Evolutionary conservation across 2,888 invertebrate genomes (phyloP), one percentile per base, ranked within the genome.

Genomic region (Oligia strigilis): DNA sequence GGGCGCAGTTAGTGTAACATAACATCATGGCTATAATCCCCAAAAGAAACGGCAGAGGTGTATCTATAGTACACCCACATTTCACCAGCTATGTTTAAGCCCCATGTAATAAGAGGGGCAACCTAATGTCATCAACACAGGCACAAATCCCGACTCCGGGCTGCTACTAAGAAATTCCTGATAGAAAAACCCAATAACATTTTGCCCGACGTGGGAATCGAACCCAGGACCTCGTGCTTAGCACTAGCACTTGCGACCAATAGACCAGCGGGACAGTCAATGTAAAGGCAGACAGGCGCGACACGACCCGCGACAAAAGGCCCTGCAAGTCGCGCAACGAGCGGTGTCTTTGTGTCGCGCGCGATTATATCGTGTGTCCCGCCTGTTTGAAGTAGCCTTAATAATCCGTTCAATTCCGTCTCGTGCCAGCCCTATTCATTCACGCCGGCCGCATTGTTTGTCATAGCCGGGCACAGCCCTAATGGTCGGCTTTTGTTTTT

Each of bases 401-500:
- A 36, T 36, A 36, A 36, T 36, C 58, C 23, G 40, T 72, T 77
- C 1, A 75, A 58, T 77, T 77, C 36, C 29, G 49, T 40, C 52
- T 58, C 0, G 13, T 69, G 88, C 43, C 88, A 91, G 62, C 92
- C 91, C 90, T 92, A 69, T 71, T 80, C 81, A 36, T 80, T 84
- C 77, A 74, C 80, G 72, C 80, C 85, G 86, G 72, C 80, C 85
- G 86, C 90, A 92, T 92, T 94, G 92, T 94, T 95, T 93, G 92
- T 93, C 92, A 92, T 91, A 90, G 90, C 88, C 86, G 87, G 89
- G 89, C 88, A 78, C 92, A 94, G 85, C 93, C 92, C 92, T 95
- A 94, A 95, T 94, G 93, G 93, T 80, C 79, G 90, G 92, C 92
- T 93, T 94, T 95, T 95, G 95, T 95, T 95, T 94, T 95, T 93